Base-by-base conservation (phyloP, 2,888 invertebrate genomes). In the Drosophila pegasa region DNA sequence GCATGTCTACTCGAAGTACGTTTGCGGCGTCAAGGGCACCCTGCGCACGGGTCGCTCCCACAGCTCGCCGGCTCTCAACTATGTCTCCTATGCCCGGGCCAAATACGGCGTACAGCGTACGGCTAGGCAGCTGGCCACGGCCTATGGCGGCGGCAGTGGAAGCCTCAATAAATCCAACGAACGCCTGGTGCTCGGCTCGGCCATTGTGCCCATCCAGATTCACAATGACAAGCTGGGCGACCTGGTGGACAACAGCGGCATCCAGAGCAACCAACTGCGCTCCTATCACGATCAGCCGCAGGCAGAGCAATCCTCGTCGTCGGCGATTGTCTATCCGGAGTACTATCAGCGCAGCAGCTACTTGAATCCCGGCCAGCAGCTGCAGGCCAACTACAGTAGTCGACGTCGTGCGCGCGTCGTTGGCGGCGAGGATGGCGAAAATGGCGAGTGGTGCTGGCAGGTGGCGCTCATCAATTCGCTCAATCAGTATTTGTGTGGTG, bases 391-490 rank as follows among this genome's bases (percentile, higher is more conserved):
- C 25, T 81, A 71, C 27, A 45, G 45, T 35, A 86, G 66, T 25
- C 74, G 84, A 0, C 78, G 88, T 0, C 77, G 90, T 1, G 91
- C 91, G 7, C 92, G 92, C 33, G 97, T 98, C 66, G 97, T 98
- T 74, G 98, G 98, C 12, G 98, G 98, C 14, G 96, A 96, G 91
- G 98, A 98, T 90, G 97, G 98, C 2, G 96, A 95, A 81, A 96
- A 97, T 64, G 97, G 97, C 47, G 98, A 98, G 93, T 98, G 98
- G 97, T 98, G 98, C 92, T 98, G 98, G 98, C 97, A 97, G 93
- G 97, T 97, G 75, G 98, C 98, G 1, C 94, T 98, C 76, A 98
- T 98, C 91, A 98, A 98, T 93, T 97, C 97, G 1, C 93, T 97
- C 63, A 98, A 98, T 93, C 98, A 98, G 92, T 98, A 98, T 92